phyloP scores from a whole-genome alignment of 2,888 invertebrate genomes.

The Scaptodrosophila latifasciaeformis region DNA sequence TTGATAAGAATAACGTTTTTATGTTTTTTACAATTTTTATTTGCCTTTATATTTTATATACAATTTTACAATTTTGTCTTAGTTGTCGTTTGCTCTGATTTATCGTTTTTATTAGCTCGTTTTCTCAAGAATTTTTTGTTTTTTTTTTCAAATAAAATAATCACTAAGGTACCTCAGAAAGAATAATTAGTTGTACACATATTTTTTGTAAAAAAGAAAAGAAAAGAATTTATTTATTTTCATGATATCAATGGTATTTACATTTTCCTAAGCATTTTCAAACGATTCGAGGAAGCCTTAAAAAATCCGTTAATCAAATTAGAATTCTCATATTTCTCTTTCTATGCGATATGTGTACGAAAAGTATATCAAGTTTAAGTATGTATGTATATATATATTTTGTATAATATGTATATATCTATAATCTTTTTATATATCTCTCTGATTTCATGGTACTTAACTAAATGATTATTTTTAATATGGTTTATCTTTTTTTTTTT shows the following conservation, averaged over 20 bases:
- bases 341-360: too few relatives aligned
- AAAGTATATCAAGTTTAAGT: too few relatives aligned
- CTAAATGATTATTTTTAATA: conserved; percentile 21
- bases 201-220: background rate
- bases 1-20: background rate
- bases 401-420: background rate
- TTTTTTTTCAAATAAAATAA: background rate
- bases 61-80: conserved; percentile 53
- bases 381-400: background rate
- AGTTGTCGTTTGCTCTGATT: conserved; percentile 30
- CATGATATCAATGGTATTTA: too few relatives aligned
- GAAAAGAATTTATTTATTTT: background rate
- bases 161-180: too few relatives aligned
- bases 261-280: too few relatives aligned
- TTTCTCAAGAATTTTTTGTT: conserved; percentile 1
- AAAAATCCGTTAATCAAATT: too few relatives aligned
- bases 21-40: conserved; percentile 45
- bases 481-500: background rate
- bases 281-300: too few relatives aligned
- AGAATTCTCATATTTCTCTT: too few relatives aligned
- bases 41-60: conserved; percentile 60
- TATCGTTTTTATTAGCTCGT: conserved; percentile 44
- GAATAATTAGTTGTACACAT: too few relatives aligned
- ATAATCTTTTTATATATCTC: conserved; percentile 18
- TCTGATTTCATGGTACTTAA: conserved; percentile 26